A percentile compares a stretch with the other conserved stretches of the same genome.
Conservation (phyloP, 2,113 vertebrate species). For the Bos taurus region DNA sequence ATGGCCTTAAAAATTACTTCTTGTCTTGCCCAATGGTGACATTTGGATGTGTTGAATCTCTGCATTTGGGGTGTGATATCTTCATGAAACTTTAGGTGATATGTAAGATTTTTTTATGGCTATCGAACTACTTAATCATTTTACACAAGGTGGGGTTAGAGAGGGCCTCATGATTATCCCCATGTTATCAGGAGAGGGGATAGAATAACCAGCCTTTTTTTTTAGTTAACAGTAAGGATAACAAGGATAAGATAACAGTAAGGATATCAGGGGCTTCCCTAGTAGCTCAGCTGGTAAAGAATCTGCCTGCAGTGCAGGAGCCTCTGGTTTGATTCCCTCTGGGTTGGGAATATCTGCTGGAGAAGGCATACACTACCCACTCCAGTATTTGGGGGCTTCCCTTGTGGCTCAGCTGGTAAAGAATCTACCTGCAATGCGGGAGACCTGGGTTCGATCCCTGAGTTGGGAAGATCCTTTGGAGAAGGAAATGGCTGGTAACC, state of each 20-base stretch:
- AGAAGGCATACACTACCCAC: not conserved
- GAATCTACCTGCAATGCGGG: accelerated
- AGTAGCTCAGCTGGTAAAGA: not conserved
- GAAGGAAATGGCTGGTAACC: not conserved
- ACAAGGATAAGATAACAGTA: not conserved
- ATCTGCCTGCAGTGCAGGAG: not conserved
- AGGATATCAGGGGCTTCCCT: not conserved
- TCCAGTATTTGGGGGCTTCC: not conserved
- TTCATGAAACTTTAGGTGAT: not conserved
- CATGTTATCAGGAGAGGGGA: too few relatives aligned
- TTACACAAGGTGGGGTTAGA: not conserved
- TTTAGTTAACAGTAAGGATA: not conserved
- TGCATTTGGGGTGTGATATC: not conserved
- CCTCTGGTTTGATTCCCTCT: not conserved
- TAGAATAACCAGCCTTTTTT: not conserved
- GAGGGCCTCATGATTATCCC: not conserved
- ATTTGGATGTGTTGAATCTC: not conserved
- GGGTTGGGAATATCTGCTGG: accelerated
- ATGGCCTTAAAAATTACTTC: not conserved
- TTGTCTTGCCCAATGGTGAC: not conserved
- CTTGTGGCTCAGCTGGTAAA: not conserved
- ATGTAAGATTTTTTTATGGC: not conserved
- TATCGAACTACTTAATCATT: not conserved
- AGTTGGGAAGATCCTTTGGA: not conserved
- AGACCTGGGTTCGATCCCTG: not conserved